A percentile compares a stretch with the other conserved stretches of the same genome.
phyloP scores from a whole-genome alignment of 2,888 invertebrate species.

The Halocaridina rubra region DNA sequence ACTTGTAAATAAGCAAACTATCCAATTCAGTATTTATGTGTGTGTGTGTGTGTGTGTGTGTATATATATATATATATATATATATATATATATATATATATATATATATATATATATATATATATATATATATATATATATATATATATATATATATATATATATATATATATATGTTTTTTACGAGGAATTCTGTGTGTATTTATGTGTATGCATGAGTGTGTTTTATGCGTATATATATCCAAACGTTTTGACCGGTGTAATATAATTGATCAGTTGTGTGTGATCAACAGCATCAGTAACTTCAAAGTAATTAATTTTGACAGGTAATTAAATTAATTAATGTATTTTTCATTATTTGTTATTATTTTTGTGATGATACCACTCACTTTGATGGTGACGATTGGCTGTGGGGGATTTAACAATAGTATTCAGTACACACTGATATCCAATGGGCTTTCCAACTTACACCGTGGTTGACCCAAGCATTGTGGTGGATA shows the following conservation, averaged over 20 bases:
- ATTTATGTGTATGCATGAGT: conserved; percentile 19
- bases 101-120: conserved; percentile 23
- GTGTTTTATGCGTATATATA: conserved; percentile 22
- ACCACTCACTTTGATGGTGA: no score
- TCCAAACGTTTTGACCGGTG: background rate
- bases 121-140: conserved; percentile 18
- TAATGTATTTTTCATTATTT: no score
- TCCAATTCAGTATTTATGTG: background rate
- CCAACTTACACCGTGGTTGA: no score
- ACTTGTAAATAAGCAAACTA: no score
- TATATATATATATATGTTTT: conserved; percentile 32
- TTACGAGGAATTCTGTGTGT: conserved; percentile 9
- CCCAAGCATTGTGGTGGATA: no score
- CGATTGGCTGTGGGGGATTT: no score
- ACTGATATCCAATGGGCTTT: no score
- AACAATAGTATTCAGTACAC: no score
- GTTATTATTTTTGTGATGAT: no score
- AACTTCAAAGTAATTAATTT: background rate
- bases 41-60: background rate
- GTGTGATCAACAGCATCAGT: background rate
- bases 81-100: conserved; percentile 32
- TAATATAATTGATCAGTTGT: no score
- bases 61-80: conserved; percentile 13
- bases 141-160: conserved; percentile 28
- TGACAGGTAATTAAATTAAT: no score